Evolutionary conservation across 2,797 vertebrate species (phyloP).

Genomic region (Gallinago nigripennis): DNA sequence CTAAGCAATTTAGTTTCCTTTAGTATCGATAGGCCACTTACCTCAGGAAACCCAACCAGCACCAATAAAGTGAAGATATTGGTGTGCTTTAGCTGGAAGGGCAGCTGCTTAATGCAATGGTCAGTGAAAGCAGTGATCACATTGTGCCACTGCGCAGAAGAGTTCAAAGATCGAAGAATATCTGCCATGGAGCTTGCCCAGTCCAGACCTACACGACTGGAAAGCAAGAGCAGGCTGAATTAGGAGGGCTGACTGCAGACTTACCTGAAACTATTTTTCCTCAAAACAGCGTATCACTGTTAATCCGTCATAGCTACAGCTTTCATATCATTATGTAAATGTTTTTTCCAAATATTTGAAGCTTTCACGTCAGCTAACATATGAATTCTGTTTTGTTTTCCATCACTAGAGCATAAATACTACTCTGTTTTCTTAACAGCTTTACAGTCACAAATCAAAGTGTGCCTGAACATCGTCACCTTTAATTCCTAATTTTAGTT

Average conservation of each 20-base stretch:
- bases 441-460: neutral
- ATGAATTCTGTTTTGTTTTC: neutral
- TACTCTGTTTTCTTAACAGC: neutral
- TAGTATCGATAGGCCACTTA: slow-evolving; percentile 14
- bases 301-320: neutral
- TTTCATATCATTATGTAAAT: neutral
- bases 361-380: neutral
- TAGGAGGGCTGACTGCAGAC: neutral
- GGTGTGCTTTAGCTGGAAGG: slow-evolving; percentile 90
- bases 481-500: neutral
- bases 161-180: slow-evolving; percentile 89
- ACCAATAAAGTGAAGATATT: slow-evolving; percentile 96
- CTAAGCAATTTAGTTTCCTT: neutral
- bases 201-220: slow-evolving; percentile 92
- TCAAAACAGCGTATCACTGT: neutral
- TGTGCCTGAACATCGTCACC: neutral
- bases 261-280: neutral
- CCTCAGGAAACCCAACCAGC: slow-evolving; percentile 96
- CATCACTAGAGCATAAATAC: neutral
- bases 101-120: slow-evolving; percentile 91
- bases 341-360: neutral
- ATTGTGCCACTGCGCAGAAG: slow-evolving; percentile 84
- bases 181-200: slow-evolving; percentile 97
- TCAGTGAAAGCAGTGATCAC: slow-evolving; percentile 92
- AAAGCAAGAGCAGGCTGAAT: slow-evolving; percentile 44